Evolutionary conservation across 2,113 vertebrate genomes (phyloP), one percentile per base, ranked within the genome.

Genomic region (Paramisgurnus dabryanus): DNA sequence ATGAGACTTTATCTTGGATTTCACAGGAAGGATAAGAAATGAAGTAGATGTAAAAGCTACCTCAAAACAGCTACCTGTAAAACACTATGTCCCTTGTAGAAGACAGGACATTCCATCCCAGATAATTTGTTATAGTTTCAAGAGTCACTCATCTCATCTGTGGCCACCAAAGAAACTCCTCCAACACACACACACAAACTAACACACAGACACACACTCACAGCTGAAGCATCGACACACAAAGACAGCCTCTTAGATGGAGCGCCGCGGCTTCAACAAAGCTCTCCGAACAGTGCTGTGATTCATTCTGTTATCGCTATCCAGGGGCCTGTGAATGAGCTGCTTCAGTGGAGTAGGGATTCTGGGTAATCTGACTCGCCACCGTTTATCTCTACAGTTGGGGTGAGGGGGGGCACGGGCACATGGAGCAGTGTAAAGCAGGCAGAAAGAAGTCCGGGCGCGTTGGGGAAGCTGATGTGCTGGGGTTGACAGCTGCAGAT

Each of bases 191-290:
- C 45, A 69, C 68, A 64, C 63, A 78, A 78, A 83, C 61, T 71
- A 18, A 45, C 7, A 61, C 79, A 84, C 67, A 72, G 22, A 84
- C 39, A 82, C 49, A 82, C 49, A 78, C 82, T 81, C 69, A 79
- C 70, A 83, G 80, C 80, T 80, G 84, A 85, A 82, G 84, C 84
- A 82, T 80, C 84, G 80, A 82, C 82, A 82, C 77, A 85, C 84
- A 85, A 85, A 82, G 80, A 82, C 22, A 66, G 72, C 80, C 80
- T 85, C 63, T 72, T 68, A 82, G 83, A 82, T 76, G 80, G 71
- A 82, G 80, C 60, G 22, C 49, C n/a, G 77, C 84, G 77, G 84
- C 80, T 77, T 75, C 77, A 77, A 85, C 84, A 85, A 85, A 85
- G 84, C 53, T 55, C 45, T 76, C 40, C 49, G 81, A 85, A 85